Percentiles rank a stretch among this genome's conserved stretches.
Evolutionary conservation across 1,140 invertebrate species (phyloP).

Genomic region (Magallana ariakensis): DNA sequence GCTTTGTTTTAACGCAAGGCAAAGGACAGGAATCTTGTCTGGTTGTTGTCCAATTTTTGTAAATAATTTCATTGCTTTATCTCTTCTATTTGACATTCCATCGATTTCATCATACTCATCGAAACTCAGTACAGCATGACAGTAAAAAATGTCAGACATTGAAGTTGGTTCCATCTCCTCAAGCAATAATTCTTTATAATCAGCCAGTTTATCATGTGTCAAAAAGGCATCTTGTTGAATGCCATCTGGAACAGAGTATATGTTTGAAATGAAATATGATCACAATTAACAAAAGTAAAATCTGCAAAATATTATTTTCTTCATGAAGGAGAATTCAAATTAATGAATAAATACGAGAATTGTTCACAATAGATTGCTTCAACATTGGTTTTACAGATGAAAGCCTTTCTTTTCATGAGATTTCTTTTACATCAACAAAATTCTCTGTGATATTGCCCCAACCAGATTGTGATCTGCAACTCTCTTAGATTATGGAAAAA

Average conservation of each 20-base stretch:
- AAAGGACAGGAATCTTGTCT: background rate
- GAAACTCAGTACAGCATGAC: background rate
- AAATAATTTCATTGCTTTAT: background rate
- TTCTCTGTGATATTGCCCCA: too few species aligned
- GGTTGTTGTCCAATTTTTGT: background rate
- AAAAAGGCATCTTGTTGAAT: background rate
- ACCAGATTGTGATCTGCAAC: too few species aligned
- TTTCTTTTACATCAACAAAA: too few species aligned
- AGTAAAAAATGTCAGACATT: background rate
- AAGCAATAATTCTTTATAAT: background rate
- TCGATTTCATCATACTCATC: background rate
- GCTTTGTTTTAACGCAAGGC: background rate
- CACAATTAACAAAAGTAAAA: background rate
- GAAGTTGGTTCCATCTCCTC: slow-evolving; percentile 1
- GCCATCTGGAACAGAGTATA: background rate
- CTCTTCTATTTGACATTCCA: background rate
- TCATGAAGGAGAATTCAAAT: too few species aligned
- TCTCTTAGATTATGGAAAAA: too few species aligned
- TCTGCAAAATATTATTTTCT: too few species aligned
- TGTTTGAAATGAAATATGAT: background rate
- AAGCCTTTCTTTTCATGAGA: too few species aligned
- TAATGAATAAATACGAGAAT: too few species aligned
- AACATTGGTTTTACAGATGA: too few species aligned
- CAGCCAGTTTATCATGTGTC: background rate
- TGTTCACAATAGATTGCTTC: too few species aligned